Percentiles rank a stretch among this genome's conserved stretches.
phyloP scores from a whole-genome alignment of 2,888 invertebrate species.

The Drosophila buzzatii region DNA sequence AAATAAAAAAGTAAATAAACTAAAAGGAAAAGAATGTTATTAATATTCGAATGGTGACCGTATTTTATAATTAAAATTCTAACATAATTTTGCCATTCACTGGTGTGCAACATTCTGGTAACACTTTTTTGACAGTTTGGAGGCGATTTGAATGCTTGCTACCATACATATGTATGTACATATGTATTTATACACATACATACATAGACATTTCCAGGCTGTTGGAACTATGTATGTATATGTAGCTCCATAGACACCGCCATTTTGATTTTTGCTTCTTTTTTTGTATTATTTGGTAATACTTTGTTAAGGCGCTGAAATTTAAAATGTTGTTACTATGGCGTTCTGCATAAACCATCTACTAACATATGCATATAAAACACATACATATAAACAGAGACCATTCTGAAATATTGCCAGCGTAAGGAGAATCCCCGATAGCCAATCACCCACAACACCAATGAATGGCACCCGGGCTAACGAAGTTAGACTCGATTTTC shows the following conservation, averaged over 20 bases:
- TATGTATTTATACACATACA: neutral
- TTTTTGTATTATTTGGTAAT: neutral
- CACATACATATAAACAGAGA: too few relatives aligned
- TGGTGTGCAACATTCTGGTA: slow-evolving; percentile 48
- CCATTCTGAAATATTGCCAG: neutral
- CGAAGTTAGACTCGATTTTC: slow-evolving; percentile 30
- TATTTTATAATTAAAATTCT: slow-evolving; percentile 7
- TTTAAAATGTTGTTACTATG: neutral
- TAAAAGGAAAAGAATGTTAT: neutral
- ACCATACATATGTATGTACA: neutral
- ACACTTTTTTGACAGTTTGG: slow-evolving; percentile 30
- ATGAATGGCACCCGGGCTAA: slow-evolving; percentile 13
- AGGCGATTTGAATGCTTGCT: slow-evolving; percentile 18
- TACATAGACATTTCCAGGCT: slow-evolving; percentile 21
- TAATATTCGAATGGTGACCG: neutral
- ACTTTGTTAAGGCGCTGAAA: neutral
- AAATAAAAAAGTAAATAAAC: neutral
- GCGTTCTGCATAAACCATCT: neutral
- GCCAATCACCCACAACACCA: slow-evolving; percentile 38
- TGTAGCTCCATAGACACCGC: slow-evolving; percentile 3
- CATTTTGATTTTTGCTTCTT: slow-evolving; percentile 25
- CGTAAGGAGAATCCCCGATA: slow-evolving; percentile 16
- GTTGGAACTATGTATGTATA: slow-evolving; percentile 1
- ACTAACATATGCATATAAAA: too few relatives aligned
- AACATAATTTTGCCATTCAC: slow-evolving; percentile 41